Evolutionary conservation across 2,113 vertebrate species (phyloP), one percentile per base, ranked within the genome.

Genomic region (Clarias batrachus): DNA sequence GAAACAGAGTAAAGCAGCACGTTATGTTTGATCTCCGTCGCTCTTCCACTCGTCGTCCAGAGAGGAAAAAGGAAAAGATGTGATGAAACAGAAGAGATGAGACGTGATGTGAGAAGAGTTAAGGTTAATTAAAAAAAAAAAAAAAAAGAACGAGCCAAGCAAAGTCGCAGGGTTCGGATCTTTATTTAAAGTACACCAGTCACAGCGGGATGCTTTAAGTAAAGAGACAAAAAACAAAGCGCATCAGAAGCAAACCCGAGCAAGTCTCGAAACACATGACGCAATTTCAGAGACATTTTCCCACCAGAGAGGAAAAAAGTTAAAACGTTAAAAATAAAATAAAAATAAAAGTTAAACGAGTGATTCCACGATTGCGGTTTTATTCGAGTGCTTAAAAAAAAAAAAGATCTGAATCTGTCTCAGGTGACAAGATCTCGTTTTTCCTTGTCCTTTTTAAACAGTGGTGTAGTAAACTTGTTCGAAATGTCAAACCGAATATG

Each of bases 161-260:
- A 60, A 62, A 81, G 57, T 37, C 78, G 6, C 30, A 30, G 57
- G 4, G 19, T 81, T 60, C 10, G 4, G 9, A 81, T 60, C 79
- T 81, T 81, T 81, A 48, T 81, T 81, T 81, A 63, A 81, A 25
- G 57, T 60, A 81, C n/a, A 13, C 27, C 6, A 79, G n/a, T 63
- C 79, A 62, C 54, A 25, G 30, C 11, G 12, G 21, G 59, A 41
- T n/a, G 30, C 30, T 33, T 63, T 4, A 82, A 9, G 6, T 48
- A 25, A 65, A 33, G 7, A 52, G 11, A 48, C 1, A 11, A 10
- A 23, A 76, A 27, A 30, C n/a, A 57, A 60, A 12, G 1, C 0
- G 16, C 52, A 9, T 12, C n/a, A 78, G 14, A 78, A 57, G 74
- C 14, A 77, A 56, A 77, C 74, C 27, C 21, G 17, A 63, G 41